Evolutionary conservation across 2,888 invertebrate genomes (phyloP), one percentile per base, ranked within the genome.

Genomic region (Mylabris sibirica): DNA sequence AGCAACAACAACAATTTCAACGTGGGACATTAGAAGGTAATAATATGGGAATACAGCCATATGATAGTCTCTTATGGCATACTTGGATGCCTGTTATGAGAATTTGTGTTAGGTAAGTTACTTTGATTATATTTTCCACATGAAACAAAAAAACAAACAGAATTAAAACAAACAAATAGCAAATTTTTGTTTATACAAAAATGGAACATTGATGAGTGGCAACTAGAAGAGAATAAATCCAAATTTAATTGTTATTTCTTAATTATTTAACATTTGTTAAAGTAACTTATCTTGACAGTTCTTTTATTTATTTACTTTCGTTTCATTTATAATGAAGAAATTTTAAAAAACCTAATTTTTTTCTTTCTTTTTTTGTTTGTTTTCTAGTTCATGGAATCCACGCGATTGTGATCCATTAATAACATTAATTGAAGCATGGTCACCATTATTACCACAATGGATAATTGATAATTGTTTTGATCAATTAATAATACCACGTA

Each of bases 31-130:
- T 85, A 77, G 84, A 85, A 82, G 83, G 83, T 82, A 85, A 85
- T 84, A 82, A 86, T 74, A 84, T 84, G 75, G 85, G 84, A 76
- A 87, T 88, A 6, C 90, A 89, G 75, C 93, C 95, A 0, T 96
- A 93, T 81, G 93, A 95, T 84, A 90, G 91, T 77, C 86, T 97
- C 68, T 86, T 98, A 75, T 97, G 97, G 96, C 94, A 95, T 80
- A 91, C 93, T 71, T 95, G 96, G 91, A 91, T 97, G 87, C 96
- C 96, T n/a, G 88, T 89, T 69, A 87, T 97, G 71, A 89, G 93
- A 76, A 87, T 88, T 53, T 91, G 92, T 59, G 89, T 92, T 74
- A 89, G 90, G 93, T 92, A 84, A 89, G 90, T 90, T 76, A 65
- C 73, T 73, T 74, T 73, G 74, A 75, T 57, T 57, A 22, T 69